Evolutionary conservation across 2,113 vertebrate species (phyloP), one percentile per base, ranked within the genome.

Genomic region (Tylochromis polylepis): DNA sequence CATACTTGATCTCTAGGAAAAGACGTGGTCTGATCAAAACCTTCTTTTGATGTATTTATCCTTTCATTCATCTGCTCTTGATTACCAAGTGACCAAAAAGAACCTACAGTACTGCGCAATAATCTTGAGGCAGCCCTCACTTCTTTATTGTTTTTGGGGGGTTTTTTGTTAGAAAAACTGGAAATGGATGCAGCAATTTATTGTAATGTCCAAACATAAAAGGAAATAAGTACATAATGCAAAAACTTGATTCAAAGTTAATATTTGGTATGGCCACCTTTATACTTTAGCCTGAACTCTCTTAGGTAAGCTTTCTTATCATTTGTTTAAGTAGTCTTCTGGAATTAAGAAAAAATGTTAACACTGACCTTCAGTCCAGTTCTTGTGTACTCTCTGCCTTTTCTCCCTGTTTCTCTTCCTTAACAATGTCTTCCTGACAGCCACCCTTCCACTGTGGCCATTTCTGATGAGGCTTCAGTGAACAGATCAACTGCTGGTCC

Each of bases 21-120:
- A 38, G 34, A 67, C 60, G 34, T 14, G 11, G 20, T 67, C 20
- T 67, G 34, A 22, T 22, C 20, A 3, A 67, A 67, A 67, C 20
- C 62, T 67, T 38, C 60, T 14, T 14, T 65, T 67, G 34, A 22
- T 15, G 41, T 5, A 70, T 43, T 70, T 24, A 70, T 70, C 1
- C 65, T 70, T 70, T 70, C n/a, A 70, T 70, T 70, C 15, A 43
- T 70, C 12, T 43, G 36, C 38, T 11, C 38, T 41, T 41, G 36
- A 41, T 67, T 41, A 67, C 22, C 11, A 24, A 65, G 11, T 38
- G 60, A 38, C 31, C 60, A 70, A 43, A 43, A 70, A 27, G 1
- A 70, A 0, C 12, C 36, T 43, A 70, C 65, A 38, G n/a, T 41
- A 70, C 34, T 8, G 34, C 0, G 6, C 36, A 0, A 31, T 31